Evolutionary conservation across 2,113 vertebrate species (phyloP).

Genomic region (Stictonetta naevosa): DNA sequence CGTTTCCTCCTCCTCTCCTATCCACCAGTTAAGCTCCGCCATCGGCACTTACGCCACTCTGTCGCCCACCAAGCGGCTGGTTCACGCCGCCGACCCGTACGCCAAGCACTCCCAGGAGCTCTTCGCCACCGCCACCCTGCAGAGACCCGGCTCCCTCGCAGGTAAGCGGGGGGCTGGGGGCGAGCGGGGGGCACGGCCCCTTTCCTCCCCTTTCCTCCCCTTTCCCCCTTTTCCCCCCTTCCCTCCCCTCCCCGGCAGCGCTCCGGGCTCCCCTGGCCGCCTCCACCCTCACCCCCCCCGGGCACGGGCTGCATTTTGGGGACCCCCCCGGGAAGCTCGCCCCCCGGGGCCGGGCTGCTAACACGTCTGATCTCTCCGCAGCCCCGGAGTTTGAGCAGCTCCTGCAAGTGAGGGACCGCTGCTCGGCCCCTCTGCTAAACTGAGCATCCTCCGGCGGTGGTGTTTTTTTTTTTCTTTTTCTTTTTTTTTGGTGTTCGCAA

Average conservation of each 20-base stretch:
- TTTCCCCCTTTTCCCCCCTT: too few relatives aligned
- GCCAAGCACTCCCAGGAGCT: slow-evolving; percentile 94
- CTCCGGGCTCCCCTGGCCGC: too few relatives aligned
- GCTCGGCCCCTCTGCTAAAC: slow-evolving; percentile 34
- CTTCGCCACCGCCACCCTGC: slow-evolving; percentile 93
- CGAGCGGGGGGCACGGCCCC: not conserved
- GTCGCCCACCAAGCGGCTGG: slow-evolving; percentile 95
- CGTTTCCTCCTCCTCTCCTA: slow-evolving; percentile 85
- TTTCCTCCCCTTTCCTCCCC: too few relatives aligned
- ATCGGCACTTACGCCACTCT: slow-evolving; percentile 96
- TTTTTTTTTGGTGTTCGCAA: slow-evolving; percentile 35
- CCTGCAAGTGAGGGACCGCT: slow-evolving; percentile 11
- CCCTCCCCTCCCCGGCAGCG: too few relatives aligned
- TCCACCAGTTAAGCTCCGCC: slow-evolving; percentile 94
- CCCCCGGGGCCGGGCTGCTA: not conserved
- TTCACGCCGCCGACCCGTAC: slow-evolving; percentile 94
- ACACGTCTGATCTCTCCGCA: not conserved
- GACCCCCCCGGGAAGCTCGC: not conserved
- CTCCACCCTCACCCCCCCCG: too few relatives aligned
- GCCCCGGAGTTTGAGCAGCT: not conserved
- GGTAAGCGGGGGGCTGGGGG: slow-evolving; percentile 73
- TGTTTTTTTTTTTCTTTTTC: not conserved
- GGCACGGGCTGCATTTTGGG: too few relatives aligned
- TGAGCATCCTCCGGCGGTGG: slow-evolving; percentile 52
- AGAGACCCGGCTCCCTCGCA: slow-evolving; percentile 95